Base-by-base conservation (phyloP, 2,113 vertebrate genomes). In the Gulo gulo region DNA sequence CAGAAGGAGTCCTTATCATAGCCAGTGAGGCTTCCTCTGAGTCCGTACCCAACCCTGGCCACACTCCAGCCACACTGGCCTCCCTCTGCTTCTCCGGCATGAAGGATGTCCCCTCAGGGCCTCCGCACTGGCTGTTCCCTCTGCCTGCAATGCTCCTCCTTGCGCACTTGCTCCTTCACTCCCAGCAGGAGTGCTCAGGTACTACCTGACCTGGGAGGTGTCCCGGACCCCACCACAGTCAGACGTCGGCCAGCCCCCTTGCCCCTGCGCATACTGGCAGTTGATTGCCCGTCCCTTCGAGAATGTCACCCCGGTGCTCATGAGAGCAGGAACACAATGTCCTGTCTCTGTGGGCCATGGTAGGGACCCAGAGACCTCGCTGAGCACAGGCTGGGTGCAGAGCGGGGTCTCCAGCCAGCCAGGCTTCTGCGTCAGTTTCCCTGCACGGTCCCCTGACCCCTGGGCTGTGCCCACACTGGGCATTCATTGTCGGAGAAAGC, bases 271-370 rank as follows among this genome's bases (percentile, higher is more conserved):
- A 7, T 20, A 2, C 4, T 26, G 55, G 42, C 31, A 29, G 31
- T 4, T 36, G 12, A 20, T 6, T 5, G 63, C 76, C 34, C n/a
- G 3, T 45, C 36, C 11, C 34, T 7, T 31, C 9, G 34, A 18
- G 9, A 15, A 7, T 0, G n/a, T 14, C 36, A 15, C 39, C 21
- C 0, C 8, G 45, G n/a, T 0, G 12, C 76, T 63, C 16, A 4
- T 0, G 7, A 50, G 50, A 6, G 34, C 42, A 4, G 3, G 39
- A 39, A 5, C 1, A 7, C 59, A 42, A 36, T 0, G 0, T 15
- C 18, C 18, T 7, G 24, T 18, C 78, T 55, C 24, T 6, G 1
- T 1, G 34, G 36, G 39, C 34, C 12, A 2, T 34, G 1, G 6
- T 45, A 29, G 47, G 73, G 84, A n/a, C 59, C 83, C 15, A 1